Base-by-base conservation (phyloP, 2,888 invertebrate genomes). In the Lasioglossum vierecki region DNA sequence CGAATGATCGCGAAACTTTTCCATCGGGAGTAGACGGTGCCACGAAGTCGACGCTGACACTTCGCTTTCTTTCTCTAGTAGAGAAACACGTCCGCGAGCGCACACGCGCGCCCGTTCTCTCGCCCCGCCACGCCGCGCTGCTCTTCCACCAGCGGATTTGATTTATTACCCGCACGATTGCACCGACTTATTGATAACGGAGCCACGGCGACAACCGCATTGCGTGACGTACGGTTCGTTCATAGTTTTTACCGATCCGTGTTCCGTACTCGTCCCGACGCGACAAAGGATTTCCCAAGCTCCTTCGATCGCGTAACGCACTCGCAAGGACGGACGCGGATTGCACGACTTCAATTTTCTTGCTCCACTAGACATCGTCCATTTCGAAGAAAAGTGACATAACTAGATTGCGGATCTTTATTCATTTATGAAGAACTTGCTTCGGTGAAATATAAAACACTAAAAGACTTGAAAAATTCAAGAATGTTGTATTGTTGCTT, bases 101-200 rank as follows among this genome's bases (percentile, higher is more conserved):
- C 39, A 35, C 66, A 35, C 66, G 66, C 66, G 66, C 66, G 22
- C 35, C 18, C 66, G 8, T 18, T 18, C 66, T 35, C 39, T 22
- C 68, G 39, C 9, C 39, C 11, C 68, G 68, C 39, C 22, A 22
- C 22, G 68, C 9, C 39, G 4, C 68, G 39, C 22, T 18, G 39
- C 11, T 68, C 22, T 39, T 68, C 68, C 68, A 68, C 22, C 68
- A 68, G 82, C 83, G 70, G 83, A 77, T 82, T 57, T 79, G 76
- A 85, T 85, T 83, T 80, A 84, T 84, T 80, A 76, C 77, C 35
- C 73, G 68, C 60, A 72, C 79, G 80, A 83, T 85, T 77, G 77
- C 77, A 72, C 72, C 60, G 73, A 72, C 35, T 60, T 80, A 80
- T 73, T 80, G 85, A 80, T 85, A 85, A 84, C 84, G 71, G 66